Evolutionary conservation across 2,888 invertebrate genomes (phyloP).

Genomic region (Sinelater perroti): DNA sequence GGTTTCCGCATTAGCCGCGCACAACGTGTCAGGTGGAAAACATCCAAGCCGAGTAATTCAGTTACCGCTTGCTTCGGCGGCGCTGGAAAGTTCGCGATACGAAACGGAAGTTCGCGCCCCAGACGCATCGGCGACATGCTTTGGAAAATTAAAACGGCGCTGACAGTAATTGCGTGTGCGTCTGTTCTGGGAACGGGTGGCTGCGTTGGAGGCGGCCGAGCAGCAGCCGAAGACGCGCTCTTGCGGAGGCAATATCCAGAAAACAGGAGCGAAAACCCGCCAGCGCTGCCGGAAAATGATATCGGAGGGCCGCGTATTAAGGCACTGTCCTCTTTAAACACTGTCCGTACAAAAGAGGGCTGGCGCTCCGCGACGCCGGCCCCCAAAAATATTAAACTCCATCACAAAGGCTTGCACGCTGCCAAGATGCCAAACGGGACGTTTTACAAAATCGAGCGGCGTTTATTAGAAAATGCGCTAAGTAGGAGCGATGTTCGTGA

Average conservation of each 20-base stretch:
- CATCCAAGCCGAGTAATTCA: not conserved
- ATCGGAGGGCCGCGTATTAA: constrained; percentile 18
- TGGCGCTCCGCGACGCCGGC: not conserved
- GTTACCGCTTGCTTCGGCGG: not conserved
- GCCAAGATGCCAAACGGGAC: constrained; percentile 5
- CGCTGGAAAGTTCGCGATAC: not conserved
- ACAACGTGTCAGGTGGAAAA: not conserved
- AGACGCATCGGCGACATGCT: not conserved
- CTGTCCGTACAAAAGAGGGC: constrained; percentile 18
- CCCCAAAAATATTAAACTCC: constrained; percentile 14
- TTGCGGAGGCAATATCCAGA: constrained; percentile 16
- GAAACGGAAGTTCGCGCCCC: constrained; percentile 2
- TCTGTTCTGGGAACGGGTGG: not conserved
- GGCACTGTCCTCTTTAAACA: constrained; percentile 15
- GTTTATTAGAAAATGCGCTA: too few species aligned
- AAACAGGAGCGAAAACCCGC: constrained; percentile 17
- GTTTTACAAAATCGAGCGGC: constrained; percentile 13
- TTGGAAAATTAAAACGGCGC: constrained; percentile 4
- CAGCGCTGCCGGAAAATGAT: constrained; percentile 17
- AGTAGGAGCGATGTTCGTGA: too few species aligned
- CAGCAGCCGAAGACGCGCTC: not conserved
- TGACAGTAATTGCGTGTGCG: constrained; percentile 3
- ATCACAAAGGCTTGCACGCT: constrained; percentile 7
- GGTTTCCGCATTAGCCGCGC: constrained; percentile 8
- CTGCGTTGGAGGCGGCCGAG: not conserved